A percentile compares a stretch with the other conserved stretches of the same genome.
Evolutionary conservation across 2,797 vertebrate species (phyloP).

Genomic region (Sebastes kiyomatsui): DNA sequence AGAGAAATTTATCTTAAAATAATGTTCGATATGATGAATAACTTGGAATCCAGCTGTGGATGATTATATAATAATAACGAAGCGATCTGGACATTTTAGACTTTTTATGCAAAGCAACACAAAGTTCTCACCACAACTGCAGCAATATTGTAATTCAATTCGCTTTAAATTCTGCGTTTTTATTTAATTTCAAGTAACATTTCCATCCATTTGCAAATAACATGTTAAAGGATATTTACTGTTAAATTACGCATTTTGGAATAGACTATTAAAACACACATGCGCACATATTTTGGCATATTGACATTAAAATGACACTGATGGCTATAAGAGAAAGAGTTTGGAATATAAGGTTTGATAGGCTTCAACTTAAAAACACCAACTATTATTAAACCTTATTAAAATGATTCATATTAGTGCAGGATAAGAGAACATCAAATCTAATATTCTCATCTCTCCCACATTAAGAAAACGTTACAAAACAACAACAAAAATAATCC

Average conservation of each 20-base stretch:
- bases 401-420: not conserved
- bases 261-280: not conserved
- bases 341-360: not conserved
- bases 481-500: not conserved
- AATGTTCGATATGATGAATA: not conserved
- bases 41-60: not conserved
- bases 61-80: not conserved
- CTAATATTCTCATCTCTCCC: not conserved
- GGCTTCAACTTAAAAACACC: not conserved
- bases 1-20: not conserved
- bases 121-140: not conserved
- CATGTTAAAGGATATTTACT: not conserved
- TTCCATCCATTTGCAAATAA: not conserved
- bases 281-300: not conserved
- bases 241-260: not conserved
- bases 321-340: not conserved
- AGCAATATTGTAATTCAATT: not conserved
- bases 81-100: not conserved
- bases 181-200: not conserved
- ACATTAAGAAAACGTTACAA: not conserved
- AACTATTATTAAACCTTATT: not conserved
- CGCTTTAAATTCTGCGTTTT: not conserved
- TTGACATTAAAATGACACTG: not conserved
- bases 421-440: not conserved
- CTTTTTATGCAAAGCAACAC: conserved; percentile 5